A percentile compares a stretch with the other conserved stretches of the same genome.
Evolutionary conservation across 2,888 invertebrate species (phyloP).

Genomic region (Drosophila mettleri): DNA sequence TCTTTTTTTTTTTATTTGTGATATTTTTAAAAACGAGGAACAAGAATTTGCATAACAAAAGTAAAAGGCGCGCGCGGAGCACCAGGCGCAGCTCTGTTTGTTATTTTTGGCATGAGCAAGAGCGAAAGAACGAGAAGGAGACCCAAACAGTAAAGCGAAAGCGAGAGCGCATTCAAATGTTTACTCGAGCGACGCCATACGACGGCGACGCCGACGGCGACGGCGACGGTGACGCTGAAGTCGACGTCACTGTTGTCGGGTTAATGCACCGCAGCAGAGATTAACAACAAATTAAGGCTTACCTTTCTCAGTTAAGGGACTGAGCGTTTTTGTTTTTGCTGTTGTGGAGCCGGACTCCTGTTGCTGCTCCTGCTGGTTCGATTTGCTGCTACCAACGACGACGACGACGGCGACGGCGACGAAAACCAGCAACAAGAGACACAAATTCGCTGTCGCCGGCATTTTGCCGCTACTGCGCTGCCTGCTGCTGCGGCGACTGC

Average conservation of each 20-base stretch:
- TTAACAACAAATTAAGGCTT: conserved; percentile 60
- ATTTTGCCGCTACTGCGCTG: conserved; percentile 66
- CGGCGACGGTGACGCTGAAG: not conserved
- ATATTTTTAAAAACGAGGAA: conserved; percentile 55
- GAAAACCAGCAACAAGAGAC: conserved; percentile 60
- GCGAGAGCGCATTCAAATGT: conserved; percentile 48
- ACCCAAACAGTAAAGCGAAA: not conserved
- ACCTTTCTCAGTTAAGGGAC: conserved; percentile 67
- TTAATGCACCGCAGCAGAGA: conserved; percentile 62
- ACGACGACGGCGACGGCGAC: conserved; percentile 27
- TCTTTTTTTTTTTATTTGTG: conserved; percentile 35
- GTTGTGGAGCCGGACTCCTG: conserved; percentile 56
- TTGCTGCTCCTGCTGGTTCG: conserved; percentile 50
- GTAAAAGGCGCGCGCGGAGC: conserved; percentile 12
- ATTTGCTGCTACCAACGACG: conserved; percentile 45
- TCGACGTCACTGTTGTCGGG: conserved; percentile 57
- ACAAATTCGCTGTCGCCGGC: conserved; percentile 70
- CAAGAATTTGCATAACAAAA: conserved; percentile 75
- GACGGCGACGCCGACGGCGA: conserved; percentile 9
- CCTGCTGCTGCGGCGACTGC: conserved; percentile 33
- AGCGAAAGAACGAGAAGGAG: conserved; percentile 32
- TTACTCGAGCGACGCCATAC: conserved; percentile 55
- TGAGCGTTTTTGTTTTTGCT: conserved; percentile 47
- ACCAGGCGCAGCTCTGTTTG: conserved; percentile 37
- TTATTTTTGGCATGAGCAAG: conserved; percentile 68